These are phyloP conservation scores for Imbricaverruca yamaguchii DNA, from an alignment of 2,888 invertebrate genomes.

Conservation along the genomic window DNA sequence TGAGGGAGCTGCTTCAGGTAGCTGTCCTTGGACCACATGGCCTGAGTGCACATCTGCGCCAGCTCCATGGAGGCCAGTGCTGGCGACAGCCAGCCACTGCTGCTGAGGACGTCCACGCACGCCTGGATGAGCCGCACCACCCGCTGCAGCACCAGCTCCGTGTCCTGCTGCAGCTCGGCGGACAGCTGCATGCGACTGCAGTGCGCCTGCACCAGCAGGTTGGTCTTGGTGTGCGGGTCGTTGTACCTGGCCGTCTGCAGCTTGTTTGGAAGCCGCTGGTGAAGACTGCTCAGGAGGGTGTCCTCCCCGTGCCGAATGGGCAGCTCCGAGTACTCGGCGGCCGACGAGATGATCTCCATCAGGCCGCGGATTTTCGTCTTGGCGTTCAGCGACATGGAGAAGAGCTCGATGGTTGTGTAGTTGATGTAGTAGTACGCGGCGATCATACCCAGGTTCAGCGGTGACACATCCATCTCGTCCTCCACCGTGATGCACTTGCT, in stretches of 20 bases:
- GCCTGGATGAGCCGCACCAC: slow-evolving; percentile 55
- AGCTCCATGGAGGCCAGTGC: slow-evolving; percentile 99
- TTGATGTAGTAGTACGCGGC: slow-evolving; percentile 99
- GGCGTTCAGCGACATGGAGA: slow-evolving; percentile 89
- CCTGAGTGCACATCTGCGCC: slow-evolving; percentile 99
- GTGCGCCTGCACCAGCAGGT: slow-evolving; percentile 91
- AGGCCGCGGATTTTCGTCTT: slow-evolving; percentile 97
- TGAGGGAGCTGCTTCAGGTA: slow-evolving; percentile 95
- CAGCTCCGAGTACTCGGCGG: slow-evolving; percentile 91
- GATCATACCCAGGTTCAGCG: slow-evolving; percentile 98
- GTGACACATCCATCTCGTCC: slow-evolving; percentile 95
- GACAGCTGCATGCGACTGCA: slow-evolving; percentile 87
- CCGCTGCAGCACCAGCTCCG: slow-evolving; percentile 77
- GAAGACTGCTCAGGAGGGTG: slow-evolving; percentile 61
- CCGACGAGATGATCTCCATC: slow-evolving; percentile 94
- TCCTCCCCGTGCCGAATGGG: slow-evolving; percentile 94
- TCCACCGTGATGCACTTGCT: slow-evolving; percentile 96
- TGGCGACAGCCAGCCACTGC: slow-evolving; percentile 96
- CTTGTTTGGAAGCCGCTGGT: slow-evolving; percentile 56
- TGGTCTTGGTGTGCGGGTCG: slow-evolving; percentile 95
- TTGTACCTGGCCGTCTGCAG: slow-evolving; percentile 77
- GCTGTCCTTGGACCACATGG: slow-evolving; percentile 99
- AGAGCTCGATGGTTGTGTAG: slow-evolving; percentile 97
- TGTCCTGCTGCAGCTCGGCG: slow-evolving; percentile 94
- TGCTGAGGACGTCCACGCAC: slow-evolving; percentile 84